Evolutionary conservation across 2,113 vertebrate species (phyloP), one percentile per base, ranked within the genome.

Genomic region (Silurus glanis): DNA sequence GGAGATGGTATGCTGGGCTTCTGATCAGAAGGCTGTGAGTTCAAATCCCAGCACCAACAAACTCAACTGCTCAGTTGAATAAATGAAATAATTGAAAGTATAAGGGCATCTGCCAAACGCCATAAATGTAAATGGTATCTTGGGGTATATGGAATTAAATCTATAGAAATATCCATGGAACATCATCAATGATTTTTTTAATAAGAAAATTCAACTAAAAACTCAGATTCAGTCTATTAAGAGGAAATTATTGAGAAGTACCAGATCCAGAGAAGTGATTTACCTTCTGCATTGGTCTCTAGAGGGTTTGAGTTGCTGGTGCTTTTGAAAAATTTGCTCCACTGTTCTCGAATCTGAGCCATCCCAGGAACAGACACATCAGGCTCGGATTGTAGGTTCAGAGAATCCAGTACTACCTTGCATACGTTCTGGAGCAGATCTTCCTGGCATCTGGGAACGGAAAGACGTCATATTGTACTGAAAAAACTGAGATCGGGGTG

Each of bases 361-460:
- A 95, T 89, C 2, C 25, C 51, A 1, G 88, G 87, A 21, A 78
- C 64, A 3, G 88, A 91, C 71, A 93, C 85, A 21, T 21, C 88
- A 1, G 95, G 95, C 88, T 93, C 94, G 0, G 53, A 25, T 89
- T 92, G 91, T 62, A 95, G 56, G 74, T 91, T 92, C 28, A 95
- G 90, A 14, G 84, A 90, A 4, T 82, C 28, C 10, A 95, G 91
- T 56, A 95, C 91, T 49, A 53, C 10, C 88, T 90, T 92, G 64
- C 91, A 90, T 78, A 93, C 89, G 66, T 86, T 88, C 66, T 91
- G 83, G 88, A 93, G 55, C 0, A 89, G 89, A 66, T 89, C 90
- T 12, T 71, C 75, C 7, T 85, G 88, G 89, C 93, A 94, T 83
- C 95, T 95, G 88, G 23, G 83, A 81, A 47, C 56, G n/a, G 58